Evolutionary conservation across 2,888 invertebrate genomes (phyloP).

Genomic region (Frankliniella intonsa): DNA sequence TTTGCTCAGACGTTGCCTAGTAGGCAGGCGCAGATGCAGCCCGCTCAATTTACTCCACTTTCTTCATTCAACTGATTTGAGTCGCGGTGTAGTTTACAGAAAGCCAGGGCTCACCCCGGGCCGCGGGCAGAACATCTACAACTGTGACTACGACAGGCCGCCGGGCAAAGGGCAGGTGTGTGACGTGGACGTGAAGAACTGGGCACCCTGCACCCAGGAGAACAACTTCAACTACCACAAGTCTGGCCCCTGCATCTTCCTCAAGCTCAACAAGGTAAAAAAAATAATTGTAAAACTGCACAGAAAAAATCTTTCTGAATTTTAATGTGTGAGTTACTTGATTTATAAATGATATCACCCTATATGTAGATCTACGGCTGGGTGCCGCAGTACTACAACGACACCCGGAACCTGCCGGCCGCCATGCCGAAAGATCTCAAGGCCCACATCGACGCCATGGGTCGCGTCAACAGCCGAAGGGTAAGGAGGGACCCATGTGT

Average conservation of each 20-base stretch:
- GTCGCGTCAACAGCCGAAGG: constrained; percentile 36
- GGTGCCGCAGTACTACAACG: constrained; percentile 77
- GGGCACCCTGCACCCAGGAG: constrained; percentile 74
- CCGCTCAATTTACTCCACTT: too few relatives aligned
- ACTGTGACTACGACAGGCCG: constrained; percentile 67
- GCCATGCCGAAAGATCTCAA: constrained; percentile 70
- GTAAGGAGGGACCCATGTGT: constrained; percentile 33
- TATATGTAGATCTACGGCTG: constrained; percentile 71
- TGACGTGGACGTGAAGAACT: constrained; percentile 74
- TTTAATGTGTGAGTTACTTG: constrained; percentile 31
- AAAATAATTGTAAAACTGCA: not conserved
- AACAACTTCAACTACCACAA: constrained; percentile 85
- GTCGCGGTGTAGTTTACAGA: constrained; percentile 61
- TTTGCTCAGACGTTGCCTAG: too few relatives aligned
- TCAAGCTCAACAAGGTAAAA: constrained; percentile 81
- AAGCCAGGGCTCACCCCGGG: constrained; percentile 66
- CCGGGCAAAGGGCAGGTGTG: constrained; percentile 75
- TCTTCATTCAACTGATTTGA: too few relatives aligned
- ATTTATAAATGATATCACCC: too few relatives aligned
- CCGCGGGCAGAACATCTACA: constrained; percentile 68
- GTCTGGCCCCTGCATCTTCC: constrained; percentile 87
- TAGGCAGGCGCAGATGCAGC: too few relatives aligned
- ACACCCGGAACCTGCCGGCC: constrained; percentile 61
- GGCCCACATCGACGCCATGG: constrained; percentile 59
- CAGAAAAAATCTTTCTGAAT: not conserved